A percentile compares a stretch with the other conserved stretches of the same genome.
Conservation (phyloP, 2,888 invertebrate genomes). For the Dysmachus trigonus region DNA sequence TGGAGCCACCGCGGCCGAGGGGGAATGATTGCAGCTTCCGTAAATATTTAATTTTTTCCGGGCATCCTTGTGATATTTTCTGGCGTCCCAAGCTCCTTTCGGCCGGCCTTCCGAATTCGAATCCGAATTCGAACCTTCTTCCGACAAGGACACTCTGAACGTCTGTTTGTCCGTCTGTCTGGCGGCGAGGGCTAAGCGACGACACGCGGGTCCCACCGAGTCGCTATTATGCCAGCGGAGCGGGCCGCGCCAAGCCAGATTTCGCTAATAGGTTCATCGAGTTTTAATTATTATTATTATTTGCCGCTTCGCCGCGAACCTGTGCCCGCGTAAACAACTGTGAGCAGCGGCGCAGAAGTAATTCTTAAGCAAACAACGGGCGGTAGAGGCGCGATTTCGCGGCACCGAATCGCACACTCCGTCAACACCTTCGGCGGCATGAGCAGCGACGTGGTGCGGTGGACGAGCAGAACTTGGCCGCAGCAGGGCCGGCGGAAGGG, state of each 20-base stretch:
- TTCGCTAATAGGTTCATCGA: not conserved
- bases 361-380: not conserved
- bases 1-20: not conserved
- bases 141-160: not conserved
- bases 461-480: conserved; percentile 52
- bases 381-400: not conserved
- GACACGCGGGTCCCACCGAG: not conserved
- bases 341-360: not conserved
- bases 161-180: not conserved
- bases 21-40: conserved; percentile 13
- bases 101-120: not conserved
- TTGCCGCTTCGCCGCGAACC: not conserved
- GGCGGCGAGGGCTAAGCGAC: not conserved
- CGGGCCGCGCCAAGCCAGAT: not conserved
- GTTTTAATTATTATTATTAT: not conserved
- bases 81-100: not conserved
- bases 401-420: not conserved
- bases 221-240: not conserved
- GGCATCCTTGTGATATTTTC: not conserved
- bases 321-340: not conserved
- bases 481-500: not conserved
- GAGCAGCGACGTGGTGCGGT: conserved; percentile 64
- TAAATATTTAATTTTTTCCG: conserved; percentile 22
- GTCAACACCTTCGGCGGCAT: conserved; percentile 54
- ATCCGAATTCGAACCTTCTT: not conserved